These are phyloP conservation scores for Phortica variegata DNA, from an alignment of 1,140 invertebrate species.

Conservation along the genomic window DNA sequence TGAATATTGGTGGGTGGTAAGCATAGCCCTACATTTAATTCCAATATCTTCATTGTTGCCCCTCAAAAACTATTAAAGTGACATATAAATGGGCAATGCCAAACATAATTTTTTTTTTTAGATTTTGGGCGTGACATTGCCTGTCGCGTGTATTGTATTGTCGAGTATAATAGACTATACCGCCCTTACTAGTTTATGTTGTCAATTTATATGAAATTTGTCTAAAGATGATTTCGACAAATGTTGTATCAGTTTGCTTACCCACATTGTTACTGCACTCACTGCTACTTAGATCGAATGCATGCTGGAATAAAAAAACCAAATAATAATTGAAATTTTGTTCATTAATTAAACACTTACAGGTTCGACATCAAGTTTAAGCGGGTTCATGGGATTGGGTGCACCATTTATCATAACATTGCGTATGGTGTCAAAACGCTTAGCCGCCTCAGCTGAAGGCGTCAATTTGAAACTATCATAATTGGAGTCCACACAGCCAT, in stretches of 20 bases:
- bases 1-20: too few relatives aligned
- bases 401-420: constrained; percentile 39
- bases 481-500: not conserved
- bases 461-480: constrained; percentile 43
- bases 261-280: constrained; percentile 34
- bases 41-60: too few relatives aligned
- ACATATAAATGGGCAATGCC: too few relatives aligned
- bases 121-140: too few relatives aligned
- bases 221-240: constrained; percentile 4
- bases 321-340: not conserved
- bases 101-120: too few relatives aligned
- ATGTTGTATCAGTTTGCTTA: constrained; percentile 6
- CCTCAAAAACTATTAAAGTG: too few relatives aligned
- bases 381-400: constrained; percentile 25
- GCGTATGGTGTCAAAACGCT: constrained; percentile 45
- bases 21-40: too few relatives aligned
- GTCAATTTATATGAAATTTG: too few relatives aligned
- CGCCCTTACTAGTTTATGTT: too few relatives aligned
- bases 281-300: constrained; percentile 63
- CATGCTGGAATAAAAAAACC: constrained; percentile 58
- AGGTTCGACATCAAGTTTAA: constrained; percentile 65
- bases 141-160: too few relatives aligned
- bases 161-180: too few relatives aligned
- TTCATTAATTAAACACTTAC: constrained; percentile 59
- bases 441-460: constrained; percentile 35